Evolutionary conservation across 2,888 invertebrate species (phyloP).

Genomic region (Agonopterix arenella): DNA sequence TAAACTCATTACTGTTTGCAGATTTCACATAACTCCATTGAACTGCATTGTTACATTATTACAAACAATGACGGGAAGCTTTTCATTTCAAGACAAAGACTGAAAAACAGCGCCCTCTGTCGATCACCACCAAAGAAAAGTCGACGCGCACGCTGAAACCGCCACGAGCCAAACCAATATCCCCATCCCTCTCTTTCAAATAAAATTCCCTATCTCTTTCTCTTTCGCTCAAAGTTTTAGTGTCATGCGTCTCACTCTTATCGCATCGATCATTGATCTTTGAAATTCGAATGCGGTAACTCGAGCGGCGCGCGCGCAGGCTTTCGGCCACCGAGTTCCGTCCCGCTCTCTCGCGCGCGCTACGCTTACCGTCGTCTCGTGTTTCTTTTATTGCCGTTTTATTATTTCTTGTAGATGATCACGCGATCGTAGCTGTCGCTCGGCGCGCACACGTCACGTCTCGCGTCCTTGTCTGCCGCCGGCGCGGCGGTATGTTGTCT

Average conservation of each 20-base stretch:
- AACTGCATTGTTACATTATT: constrained; percentile 23
- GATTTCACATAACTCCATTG: constrained; percentile 20
- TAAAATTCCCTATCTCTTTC: constrained; percentile 19
- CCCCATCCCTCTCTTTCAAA: constrained; percentile 30
- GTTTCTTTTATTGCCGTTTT: constrained; percentile 76
- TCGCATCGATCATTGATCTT: constrained; percentile 75
- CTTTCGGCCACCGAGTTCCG: constrained; percentile 47
- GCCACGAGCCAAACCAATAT: constrained; percentile 62
- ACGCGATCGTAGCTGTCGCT: constrained; percentile 77
- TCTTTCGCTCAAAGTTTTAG: constrained; percentile 34
- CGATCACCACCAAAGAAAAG: constrained; percentile 17
- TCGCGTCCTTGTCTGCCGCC: constrained; percentile 32
- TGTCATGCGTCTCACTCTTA: constrained; percentile 61
- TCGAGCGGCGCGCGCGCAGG: constrained; percentile 69
- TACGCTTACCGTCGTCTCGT: constrained; percentile 63
- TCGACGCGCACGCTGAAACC: constrained; percentile 40
- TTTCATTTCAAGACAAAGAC: constrained; percentile 3
- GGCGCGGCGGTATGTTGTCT: constrained; percentile 21
- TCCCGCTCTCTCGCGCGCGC: constrained; percentile 58
- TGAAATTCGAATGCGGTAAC: constrained; percentile 71
- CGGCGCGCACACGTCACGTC: constrained; percentile 72
- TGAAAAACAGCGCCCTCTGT: constrained; percentile 54
- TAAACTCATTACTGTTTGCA: constrained; percentile 14
- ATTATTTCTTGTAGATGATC: constrained; percentile 78
- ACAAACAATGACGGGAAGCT: background rate